Percentiles rank a stretch among this genome's conserved stretches.
These are phyloP conservation scores for Microtus pennsylvanicus DNA, from an alignment of 2,113 vertebrate species.

Conservation along the genomic window DNA sequence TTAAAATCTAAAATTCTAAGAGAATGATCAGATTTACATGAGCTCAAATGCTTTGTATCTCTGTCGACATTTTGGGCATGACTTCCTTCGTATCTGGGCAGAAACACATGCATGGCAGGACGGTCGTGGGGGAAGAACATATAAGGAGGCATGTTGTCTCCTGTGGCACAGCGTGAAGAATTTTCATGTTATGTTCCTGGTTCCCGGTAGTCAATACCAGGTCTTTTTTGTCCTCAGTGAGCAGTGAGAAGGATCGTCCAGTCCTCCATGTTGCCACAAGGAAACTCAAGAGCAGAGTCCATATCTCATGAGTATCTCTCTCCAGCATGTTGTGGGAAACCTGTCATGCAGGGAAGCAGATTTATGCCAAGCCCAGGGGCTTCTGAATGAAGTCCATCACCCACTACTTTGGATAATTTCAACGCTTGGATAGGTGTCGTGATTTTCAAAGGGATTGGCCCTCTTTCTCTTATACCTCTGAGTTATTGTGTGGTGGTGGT, in stretches of 20 bases:
- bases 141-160: background rate
- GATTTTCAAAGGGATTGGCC: background rate
- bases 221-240: background rate
- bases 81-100: background rate
- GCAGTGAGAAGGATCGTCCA: background rate
- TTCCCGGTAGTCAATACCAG: background rate
- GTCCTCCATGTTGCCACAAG: background rate
- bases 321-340: background rate
- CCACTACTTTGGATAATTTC: background rate
- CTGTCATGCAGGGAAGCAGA: rapidly evolving
- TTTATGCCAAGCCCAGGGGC: background rate
- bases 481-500: background rate
- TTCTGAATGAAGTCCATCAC: background rate
- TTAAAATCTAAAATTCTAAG: background rate
- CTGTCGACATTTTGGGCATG: background rate
- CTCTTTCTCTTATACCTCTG: background rate
- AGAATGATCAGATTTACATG: background rate
- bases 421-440: background rate
- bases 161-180: background rate
- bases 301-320: background rate
- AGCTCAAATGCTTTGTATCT: background rate
- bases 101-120: background rate
- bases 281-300: background rate
- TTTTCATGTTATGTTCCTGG: background rate
- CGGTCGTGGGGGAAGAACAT: background rate